phyloP scores from a whole-genome alignment of 2,113 vertebrate species.

The Galbula dea region DNA sequence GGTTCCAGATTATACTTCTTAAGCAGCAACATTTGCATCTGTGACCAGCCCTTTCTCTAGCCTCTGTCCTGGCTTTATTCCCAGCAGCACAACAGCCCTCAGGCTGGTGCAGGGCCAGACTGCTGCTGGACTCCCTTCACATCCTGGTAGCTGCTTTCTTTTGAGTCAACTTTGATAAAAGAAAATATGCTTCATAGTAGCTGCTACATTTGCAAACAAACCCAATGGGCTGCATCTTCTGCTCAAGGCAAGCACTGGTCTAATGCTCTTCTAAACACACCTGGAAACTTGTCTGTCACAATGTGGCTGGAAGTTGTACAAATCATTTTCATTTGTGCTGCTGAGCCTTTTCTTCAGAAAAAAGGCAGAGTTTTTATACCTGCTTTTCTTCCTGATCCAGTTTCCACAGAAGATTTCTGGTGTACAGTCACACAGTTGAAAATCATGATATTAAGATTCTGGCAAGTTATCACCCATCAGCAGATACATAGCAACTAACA shows the following conservation, averaged over 20 bases:
- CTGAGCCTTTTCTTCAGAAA: not conserved
- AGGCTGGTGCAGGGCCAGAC: not conserved
- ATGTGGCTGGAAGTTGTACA: not conserved
- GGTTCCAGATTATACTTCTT: constrained; percentile 62
- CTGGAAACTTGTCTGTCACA: not conserved
- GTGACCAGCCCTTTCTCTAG: not conserved
- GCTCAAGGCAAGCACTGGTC: not conserved
- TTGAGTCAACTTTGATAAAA: constrained; percentile 56
- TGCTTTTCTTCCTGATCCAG: not conserved
- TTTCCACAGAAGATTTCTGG: not conserved
- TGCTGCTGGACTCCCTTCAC: constrained; percentile 15
- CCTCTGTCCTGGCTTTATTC: constrained; percentile 57
- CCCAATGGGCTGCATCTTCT: not conserved
- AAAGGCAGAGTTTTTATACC: not conserved
- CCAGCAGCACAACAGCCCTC: not conserved
- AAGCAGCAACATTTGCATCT: constrained; percentile 56
- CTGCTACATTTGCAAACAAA: not conserved
- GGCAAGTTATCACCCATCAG: not conserved
- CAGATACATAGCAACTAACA: not conserved
- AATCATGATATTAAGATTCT: not conserved
- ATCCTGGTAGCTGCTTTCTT: constrained; percentile 36
- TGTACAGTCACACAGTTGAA: not conserved
- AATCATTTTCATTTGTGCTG: not conserved
- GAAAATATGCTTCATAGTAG: constrained; percentile 6
- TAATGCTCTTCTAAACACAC: not conserved